Base-by-base conservation (phyloP, 2,888 invertebrate genomes). In the Dinocampus coccinellae region DNA sequence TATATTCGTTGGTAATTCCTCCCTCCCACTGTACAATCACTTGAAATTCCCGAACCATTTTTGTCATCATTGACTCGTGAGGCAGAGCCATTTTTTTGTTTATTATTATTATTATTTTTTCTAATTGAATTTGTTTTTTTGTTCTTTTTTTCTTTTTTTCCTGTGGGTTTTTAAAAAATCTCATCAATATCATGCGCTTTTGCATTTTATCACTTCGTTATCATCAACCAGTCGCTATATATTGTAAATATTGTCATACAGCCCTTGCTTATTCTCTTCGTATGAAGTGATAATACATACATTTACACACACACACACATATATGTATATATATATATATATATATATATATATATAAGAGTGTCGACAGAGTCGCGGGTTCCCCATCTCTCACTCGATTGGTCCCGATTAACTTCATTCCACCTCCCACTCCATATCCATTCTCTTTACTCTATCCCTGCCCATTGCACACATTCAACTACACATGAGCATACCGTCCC, bases 231-330 rank as follows among this genome's bases (percentile, higher is more conserved):
- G 69, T 69, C 69, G 69, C 33, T 52, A 52, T 33, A 61, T 61
- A 69, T 55, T 69, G 69, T 69, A 53, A 69, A 69, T 69, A 69
- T n/a, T 24, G 42, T 62, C 74, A 73, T 74, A 65, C 74, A 72
- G 72, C 71, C 73, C 75, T 72, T 65, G 73, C 55, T 61, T 72
- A 55, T 39, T 55, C 69, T 60, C 70, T 63, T 65, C 34, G 22
- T 66, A 57, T 47, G 16, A n/a, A n/a, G n/a, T n/a, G n/a, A n/a
- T n/a, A n/a, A n/a, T n/a, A n/a, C n/a, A n/a, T n/a, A n/a, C n/a
- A n/a, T n/a, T n/a, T n/a, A n/a, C n/a, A n/a, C n/a, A n/a, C n/a
- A n/a, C 10, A 36, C 10, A 36, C 10, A 65, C 22, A 55, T 36
- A 39, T 36, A 33, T 9, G 57, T 13, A 16, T 66, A 36, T 34